Percentiles rank a stretch among this genome's conserved stretches.
Conservation (phyloP, 2,797 vertebrate genomes). For the Paguma larvata region DNA sequence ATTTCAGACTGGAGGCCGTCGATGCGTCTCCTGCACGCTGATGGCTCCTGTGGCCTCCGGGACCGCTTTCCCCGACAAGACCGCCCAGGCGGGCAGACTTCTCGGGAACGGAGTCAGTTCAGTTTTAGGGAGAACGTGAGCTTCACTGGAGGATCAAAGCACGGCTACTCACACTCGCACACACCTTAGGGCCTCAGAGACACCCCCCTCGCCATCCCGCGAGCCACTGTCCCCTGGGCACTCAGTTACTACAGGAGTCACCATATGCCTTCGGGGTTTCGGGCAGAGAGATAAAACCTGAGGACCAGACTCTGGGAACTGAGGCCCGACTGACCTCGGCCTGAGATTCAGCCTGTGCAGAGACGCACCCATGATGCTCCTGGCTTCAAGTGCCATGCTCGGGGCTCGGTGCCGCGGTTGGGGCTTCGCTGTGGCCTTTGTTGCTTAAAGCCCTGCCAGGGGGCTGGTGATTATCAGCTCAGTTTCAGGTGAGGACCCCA, state of each 20-base stretch:
- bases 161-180: rapidly evolving
- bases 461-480: background rate
- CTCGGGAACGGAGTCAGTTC: rapidly evolving
- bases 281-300: too few relatives aligned
- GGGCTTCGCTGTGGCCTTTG: rapidly evolving
- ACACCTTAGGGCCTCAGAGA: rapidly evolving
- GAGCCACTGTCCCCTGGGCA: rapidly evolving
- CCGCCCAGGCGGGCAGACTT: rapidly evolving
- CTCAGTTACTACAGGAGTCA: rapidly evolving
- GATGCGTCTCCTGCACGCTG: rapidly evolving
- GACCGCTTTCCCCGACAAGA: background rate
- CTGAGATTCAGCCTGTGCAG: too few relatives aligned
- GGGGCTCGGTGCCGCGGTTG: rapidly evolving
- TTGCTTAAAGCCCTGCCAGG: rapidly evolving
- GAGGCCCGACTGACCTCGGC: rapidly evolving
- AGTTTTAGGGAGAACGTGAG: background rate
- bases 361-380: rapidly evolving
- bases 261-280: rapidly evolving
- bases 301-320: rapidly evolving
- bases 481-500: background rate
- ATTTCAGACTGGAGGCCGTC: background rate
- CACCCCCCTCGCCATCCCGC: rapidly evolving
- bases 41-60: rapidly evolving
- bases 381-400: rapidly evolving
- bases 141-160: too few relatives aligned